These are phyloP conservation scores for Copsychus sechellarum DNA, from an alignment of 2,113 vertebrate genomes.

Conservation along the genomic window DNA sequence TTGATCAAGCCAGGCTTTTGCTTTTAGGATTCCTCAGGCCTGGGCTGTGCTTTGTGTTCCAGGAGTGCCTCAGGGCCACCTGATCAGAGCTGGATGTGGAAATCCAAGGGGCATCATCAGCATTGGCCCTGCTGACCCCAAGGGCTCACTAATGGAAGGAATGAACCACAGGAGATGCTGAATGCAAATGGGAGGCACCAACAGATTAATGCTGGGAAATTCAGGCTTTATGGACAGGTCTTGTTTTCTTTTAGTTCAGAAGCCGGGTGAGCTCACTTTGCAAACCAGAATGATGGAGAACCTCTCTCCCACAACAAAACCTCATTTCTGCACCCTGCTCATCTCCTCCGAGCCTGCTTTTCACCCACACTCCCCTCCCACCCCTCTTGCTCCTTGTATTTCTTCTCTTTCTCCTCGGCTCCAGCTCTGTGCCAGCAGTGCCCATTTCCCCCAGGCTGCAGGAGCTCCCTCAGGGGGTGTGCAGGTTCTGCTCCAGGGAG, in stretches of 20 bases:
- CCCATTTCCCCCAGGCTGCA: accelerated
- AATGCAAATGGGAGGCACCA: not conserved
- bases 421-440: not conserved
- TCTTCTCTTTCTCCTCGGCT: not conserved
- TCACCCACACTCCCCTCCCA: not conserved
- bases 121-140: accelerated
- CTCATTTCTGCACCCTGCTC: not conserved
- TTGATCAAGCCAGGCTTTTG: not conserved
- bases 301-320: not conserved
- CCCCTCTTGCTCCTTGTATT: not conserved
- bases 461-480: not conserved
- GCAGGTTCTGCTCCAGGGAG: not conserved
- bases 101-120: not conserved
- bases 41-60: not conserved
- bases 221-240: not conserved
- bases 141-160: not conserved
- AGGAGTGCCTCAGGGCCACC: not conserved
- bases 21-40: not conserved
- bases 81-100: not conserved
- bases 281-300: not conserved
- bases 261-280: not conserved
- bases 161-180: not conserved
- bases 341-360: not conserved
- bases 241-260: not conserved
- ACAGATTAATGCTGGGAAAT: not conserved